Conservation (phyloP, 1,140 invertebrate species). For the Cephus cinctus region DNA sequence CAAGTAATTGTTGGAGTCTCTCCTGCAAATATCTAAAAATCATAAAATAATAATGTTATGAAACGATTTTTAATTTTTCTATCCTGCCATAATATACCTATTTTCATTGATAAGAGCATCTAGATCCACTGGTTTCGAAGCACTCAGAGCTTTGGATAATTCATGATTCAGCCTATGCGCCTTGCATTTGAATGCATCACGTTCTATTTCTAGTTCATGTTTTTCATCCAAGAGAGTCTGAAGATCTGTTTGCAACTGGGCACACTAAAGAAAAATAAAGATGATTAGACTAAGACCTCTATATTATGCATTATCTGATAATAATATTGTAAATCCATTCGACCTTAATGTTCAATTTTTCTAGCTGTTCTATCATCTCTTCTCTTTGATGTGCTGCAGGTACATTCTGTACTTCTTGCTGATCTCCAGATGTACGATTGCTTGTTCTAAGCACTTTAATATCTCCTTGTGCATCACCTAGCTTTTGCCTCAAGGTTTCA, state of each 20-base stretch:
- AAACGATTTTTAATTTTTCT: constrained; percentile 1
- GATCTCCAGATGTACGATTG: constrained; percentile 36
- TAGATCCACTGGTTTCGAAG: constrained; percentile 68
- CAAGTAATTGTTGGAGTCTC: constrained; percentile 73
- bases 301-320: background rate
- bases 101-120: constrained; percentile 82
- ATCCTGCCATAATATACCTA: constrained; percentile 47
- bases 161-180: constrained; percentile 81
- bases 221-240: constrained; percentile 81
- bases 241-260: constrained; percentile 72
- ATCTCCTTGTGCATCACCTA: constrained; percentile 72
- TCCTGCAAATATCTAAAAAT: constrained; percentile 72
- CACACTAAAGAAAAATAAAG: constrained; percentile 51
- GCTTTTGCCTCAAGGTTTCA: constrained; percentile 68
- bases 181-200: constrained; percentile 84
- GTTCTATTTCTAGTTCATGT: constrained; percentile 77
- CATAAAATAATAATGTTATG: constrained; percentile 10
- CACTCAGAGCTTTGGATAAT: constrained; percentile 71
- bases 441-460: constrained; percentile 62
- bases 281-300: constrained; percentile 2
- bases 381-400: constrained; percentile 61
- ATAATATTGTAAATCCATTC: constrained; percentile 9
- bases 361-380: constrained; percentile 69
- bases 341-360: constrained; percentile 66
- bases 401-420: constrained; percentile 29